phyloP scores from a whole-genome alignment of 2,797 vertebrate species.

The Triplophysa yarkandensis region DNA sequence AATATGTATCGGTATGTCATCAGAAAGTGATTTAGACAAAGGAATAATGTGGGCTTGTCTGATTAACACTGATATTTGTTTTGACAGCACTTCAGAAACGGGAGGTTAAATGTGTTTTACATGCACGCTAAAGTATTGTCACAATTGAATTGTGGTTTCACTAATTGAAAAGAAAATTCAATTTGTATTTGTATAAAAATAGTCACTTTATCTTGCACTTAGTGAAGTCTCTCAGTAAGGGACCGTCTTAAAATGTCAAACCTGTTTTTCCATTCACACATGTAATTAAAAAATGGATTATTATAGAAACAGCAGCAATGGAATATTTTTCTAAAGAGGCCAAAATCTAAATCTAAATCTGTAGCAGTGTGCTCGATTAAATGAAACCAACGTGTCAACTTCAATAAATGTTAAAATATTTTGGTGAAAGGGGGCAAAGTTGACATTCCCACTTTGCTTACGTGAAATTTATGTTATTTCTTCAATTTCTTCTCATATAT shows the following conservation, averaged over 20 bases:
- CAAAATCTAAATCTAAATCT: no score
- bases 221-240: neutral
- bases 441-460: no score
- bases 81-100: slow-evolving; percentile 8
- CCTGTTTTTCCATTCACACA: neutral
- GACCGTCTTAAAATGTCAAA: neutral
- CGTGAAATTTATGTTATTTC: no score
- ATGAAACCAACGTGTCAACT: neutral
- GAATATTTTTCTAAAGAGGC: neutral
- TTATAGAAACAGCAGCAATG: neutral
- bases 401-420: no score
- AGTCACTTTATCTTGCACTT: neutral
- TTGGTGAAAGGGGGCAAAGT: no score
- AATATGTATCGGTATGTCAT: neutral
- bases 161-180: neutral
- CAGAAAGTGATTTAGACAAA: neutral
- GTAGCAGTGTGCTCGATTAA: neutral
- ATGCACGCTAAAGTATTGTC: neutral
- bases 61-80: neutral
- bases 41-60: neutral
- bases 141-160: neutral
- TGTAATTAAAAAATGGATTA: neutral
- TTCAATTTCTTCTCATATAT: no score
- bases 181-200: neutral
- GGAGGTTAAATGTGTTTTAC: neutral